These are phyloP conservation scores for Oreotrochilus melanogaster DNA, from an alignment of 2,113 vertebrate species.

Conservation along the genomic window DNA sequence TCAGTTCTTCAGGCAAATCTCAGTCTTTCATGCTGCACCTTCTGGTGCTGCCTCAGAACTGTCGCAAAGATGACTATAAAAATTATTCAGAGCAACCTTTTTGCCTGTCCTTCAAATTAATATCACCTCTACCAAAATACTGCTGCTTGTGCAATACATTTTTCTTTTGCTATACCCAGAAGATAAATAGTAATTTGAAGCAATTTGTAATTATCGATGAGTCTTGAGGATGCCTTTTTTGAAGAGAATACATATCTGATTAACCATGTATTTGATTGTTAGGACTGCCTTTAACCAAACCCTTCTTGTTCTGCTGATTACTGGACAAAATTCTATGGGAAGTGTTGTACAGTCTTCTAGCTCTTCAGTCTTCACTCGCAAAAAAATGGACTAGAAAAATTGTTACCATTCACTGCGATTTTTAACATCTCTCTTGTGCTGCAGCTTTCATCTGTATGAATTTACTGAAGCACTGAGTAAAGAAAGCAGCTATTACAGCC, in stretches of 20 bases:
- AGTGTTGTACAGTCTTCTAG: background rate
- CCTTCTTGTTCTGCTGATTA: background rate
- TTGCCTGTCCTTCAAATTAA: background rate
- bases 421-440: background rate
- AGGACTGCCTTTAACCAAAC: background rate
- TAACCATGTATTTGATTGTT: background rate
- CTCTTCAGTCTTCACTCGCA: background rate
- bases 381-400: background rate
- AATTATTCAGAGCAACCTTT: background rate
- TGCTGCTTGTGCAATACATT: background rate
- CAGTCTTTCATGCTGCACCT: background rate
- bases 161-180: background rate
- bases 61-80: background rate
- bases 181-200: background rate
- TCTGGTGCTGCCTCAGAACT: background rate
- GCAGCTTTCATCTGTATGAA: background rate
- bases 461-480: background rate
- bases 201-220: slow-evolving; percentile 24
- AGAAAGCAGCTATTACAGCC: background rate
- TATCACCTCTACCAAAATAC: background rate
- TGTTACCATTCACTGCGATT: background rate
- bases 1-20: background rate
- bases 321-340: background rate
- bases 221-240: background rate
- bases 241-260: background rate